Evolutionary conservation across 1,140 invertebrate species (phyloP).

Genomic region (Heliconius nattereri): DNA sequence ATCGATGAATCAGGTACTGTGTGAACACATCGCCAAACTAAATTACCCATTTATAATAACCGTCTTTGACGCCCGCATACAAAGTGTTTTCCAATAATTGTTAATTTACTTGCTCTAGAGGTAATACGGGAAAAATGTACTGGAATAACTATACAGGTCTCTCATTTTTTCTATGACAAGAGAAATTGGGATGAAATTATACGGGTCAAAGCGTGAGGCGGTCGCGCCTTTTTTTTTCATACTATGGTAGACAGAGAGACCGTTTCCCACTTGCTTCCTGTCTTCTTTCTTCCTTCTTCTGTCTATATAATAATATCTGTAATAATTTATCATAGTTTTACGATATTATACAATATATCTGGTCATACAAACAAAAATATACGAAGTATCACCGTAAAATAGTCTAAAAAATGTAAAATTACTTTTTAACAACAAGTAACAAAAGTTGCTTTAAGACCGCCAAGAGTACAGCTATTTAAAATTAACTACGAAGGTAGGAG

Average conservation of each 20-base stretch:
- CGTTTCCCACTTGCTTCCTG: too few relatives aligned
- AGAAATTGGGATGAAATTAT: neutral
- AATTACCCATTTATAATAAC: slow-evolving; percentile 8
- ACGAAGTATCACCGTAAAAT: neutral
- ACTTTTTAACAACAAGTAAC: neutral
- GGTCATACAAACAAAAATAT: too few relatives aligned
- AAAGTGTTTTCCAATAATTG: slow-evolving; percentile 13
- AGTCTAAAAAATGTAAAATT: neutral
- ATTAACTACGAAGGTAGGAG: neutral
- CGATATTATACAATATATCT: too few relatives aligned
- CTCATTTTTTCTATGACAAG: neutral
- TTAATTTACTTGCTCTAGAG: neutral
- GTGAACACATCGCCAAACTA: neutral
- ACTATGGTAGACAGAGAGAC: too few relatives aligned
- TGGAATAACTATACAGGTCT: neutral
- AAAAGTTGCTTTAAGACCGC: neutral
- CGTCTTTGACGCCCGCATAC: slow-evolving; percentile 10
- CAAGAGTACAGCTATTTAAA: neutral
- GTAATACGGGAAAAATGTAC: neutral
- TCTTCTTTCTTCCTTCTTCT: too few relatives aligned
- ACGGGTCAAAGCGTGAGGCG: neutral
- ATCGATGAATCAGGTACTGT: neutral
- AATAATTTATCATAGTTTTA: too few relatives aligned
- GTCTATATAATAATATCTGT: too few relatives aligned
- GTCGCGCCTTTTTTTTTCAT: too few relatives aligned